These are phyloP conservation scores for Nematostella vectensis DNA, from an alignment of 92 coral and sea anemone species.

Conservation along the genomic window DNA sequence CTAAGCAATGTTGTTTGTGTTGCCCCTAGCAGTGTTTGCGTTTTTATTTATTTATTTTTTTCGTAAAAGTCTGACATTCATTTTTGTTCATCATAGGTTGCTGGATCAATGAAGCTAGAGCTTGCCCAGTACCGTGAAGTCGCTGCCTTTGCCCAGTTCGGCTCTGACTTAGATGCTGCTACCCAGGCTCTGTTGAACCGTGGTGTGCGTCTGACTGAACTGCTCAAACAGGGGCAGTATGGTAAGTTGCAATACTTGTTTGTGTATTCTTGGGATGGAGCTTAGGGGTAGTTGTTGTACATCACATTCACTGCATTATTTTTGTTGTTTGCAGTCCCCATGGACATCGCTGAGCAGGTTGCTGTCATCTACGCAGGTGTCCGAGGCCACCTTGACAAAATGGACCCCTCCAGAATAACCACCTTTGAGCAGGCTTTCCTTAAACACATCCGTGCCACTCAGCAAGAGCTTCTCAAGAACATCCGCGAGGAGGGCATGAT, in stretches of 20 bases:
- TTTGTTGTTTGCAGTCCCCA: conserved; percentile 76
- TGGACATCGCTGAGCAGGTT: conserved; percentile 98
- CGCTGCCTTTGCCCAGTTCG: conserved; percentile 99
- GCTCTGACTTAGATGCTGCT: conserved; percentile 97
- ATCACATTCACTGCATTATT: no score
- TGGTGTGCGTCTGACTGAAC: conserved; percentile 93
- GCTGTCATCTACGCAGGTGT: conserved; percentile 99
- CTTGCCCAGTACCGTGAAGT: conserved; percentile 99
- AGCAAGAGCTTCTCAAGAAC: conserved; percentile 78
- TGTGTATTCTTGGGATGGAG: background rate
- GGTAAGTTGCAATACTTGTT: conserved; percentile 69
- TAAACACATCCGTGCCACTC: conserved; percentile 86
- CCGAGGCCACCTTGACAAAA: conserved; percentile 93
- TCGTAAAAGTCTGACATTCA: no score
- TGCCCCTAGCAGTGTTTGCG: no score
- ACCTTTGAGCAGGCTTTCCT: conserved; percentile 93
- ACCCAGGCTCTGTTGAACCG: conserved; percentile 95
- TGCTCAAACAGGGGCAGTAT: conserved; percentile 96
- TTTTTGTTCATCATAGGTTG: conserved; percentile 56
- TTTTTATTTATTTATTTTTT: no score
- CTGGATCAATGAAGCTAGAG: conserved; percentile 99
- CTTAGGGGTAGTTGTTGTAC: no score
- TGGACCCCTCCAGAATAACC: conserved; percentile 93
- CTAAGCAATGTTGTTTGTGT: no score
- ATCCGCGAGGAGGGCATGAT: conserved; percentile 87